Evolutionary conservation across 1,140 invertebrate genomes (phyloP).

Genomic region (Nomia melanderi): DNA sequence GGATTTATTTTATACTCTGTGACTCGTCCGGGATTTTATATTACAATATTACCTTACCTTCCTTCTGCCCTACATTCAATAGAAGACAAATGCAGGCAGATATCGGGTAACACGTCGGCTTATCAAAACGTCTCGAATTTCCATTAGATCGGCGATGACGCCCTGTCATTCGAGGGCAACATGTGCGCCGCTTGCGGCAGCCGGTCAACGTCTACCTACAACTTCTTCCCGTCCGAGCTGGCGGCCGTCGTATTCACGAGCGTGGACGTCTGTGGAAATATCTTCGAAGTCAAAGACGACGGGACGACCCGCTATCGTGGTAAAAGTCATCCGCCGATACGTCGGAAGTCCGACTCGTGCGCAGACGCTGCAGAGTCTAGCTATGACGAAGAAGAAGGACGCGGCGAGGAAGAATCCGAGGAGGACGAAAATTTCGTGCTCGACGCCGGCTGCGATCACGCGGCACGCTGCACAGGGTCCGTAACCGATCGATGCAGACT

Average conservation of each 20-base stretch:
- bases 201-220: conserved; percentile 59
- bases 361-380: neutral
- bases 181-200: conserved; percentile 41
- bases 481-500: conserved; percentile 58
- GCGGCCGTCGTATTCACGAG: conserved; percentile 52
- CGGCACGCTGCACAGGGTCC: conserved; percentile 9
- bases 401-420: neutral
- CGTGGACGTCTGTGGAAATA: conserved; percentile 61
- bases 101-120: neutral
- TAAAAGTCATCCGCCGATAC: conserved; percentile 3
- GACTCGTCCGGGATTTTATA: too few relatives aligned
- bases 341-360: neutral
- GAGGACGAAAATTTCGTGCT: neutral
- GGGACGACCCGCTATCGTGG: conserved; percentile 57
- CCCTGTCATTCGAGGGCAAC: conserved; percentile 43
- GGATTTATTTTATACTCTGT: too few relatives aligned
- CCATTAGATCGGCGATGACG: conserved; percentile 33
- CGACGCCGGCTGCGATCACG: conserved; percentile 34
- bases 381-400: neutral
- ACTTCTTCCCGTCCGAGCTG: conserved; percentile 31
- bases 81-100: neutral
- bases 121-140: neutral
- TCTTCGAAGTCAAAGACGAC: conserved; percentile 56
- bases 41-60: too few relatives aligned
- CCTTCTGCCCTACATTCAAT: too few relatives aligned